Conservation (phyloP, 2,797 vertebrate species). For the Poecilia wingei region DNA sequence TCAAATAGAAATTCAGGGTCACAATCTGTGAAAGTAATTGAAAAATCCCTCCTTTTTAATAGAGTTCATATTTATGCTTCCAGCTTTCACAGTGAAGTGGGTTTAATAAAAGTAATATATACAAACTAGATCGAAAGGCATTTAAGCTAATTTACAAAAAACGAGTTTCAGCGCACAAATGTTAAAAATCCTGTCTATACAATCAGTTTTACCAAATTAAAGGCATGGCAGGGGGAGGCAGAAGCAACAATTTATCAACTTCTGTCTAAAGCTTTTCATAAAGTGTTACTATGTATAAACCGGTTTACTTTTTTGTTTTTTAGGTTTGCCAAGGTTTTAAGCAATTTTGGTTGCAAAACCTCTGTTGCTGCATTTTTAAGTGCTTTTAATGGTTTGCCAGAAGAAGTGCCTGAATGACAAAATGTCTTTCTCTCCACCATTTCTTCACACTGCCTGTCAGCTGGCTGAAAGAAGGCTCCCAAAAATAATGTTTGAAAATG, state of each 20-base stretch:
- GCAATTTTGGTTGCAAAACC: neutral
- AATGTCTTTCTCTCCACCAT: neutral
- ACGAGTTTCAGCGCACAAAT: neutral
- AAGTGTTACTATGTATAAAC: neutral
- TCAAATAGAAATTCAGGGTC: slow-evolving; percentile 39
- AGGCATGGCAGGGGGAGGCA: neutral
- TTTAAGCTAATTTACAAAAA: neutral
- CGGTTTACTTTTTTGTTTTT: rapidly evolving
- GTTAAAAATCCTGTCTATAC: slow-evolving; percentile 1
- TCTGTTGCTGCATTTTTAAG: neutral
- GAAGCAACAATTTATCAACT: neutral
- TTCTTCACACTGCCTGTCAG: neutral
- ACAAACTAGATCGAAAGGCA: neutral
- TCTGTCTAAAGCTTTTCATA: neutral
- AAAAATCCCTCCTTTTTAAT: slow-evolving; percentile 11
- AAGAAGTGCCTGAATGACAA: slow-evolving; percentile 1
- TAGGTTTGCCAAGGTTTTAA: neutral
- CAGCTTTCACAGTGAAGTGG: slow-evolving; percentile 10
- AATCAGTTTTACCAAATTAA: neutral
- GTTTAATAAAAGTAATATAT: slow-evolving; percentile 9
- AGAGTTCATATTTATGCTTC: slow-evolving; percentile 27
- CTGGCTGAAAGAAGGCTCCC: neutral
- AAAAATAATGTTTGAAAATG: neutral
- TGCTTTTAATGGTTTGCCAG: neutral
- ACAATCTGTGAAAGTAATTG: slow-evolving; percentile 46